phyloP scores from a whole-genome alignment of 2,888 invertebrate genomes.

The Polyommatus iphigenia region DNA sequence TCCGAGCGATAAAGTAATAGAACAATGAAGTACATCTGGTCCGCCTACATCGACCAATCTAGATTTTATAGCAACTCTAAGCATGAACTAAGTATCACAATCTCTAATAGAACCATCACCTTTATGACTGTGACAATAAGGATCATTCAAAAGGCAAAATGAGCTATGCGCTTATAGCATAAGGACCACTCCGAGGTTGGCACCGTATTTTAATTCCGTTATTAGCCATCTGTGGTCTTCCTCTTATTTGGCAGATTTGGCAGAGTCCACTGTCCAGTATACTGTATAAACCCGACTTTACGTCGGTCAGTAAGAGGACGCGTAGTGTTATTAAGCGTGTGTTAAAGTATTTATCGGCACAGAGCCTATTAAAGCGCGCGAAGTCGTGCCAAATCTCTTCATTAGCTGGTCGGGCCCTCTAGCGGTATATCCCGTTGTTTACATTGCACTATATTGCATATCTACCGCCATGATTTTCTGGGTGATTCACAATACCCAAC shows the following conservation, averaged over 20 bases:
- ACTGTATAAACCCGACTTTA: background rate
- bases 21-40: constrained; percentile 22
- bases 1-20: background rate
- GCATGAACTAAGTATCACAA: background rate
- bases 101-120: background rate
- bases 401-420: constrained; percentile 64
- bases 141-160: background rate
- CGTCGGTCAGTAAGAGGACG: constrained; percentile 9
- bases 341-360: constrained; percentile 56
- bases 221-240: background rate
- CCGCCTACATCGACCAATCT: constrained; percentile 12
- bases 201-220: background rate
- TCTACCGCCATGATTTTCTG: constrained; percentile 44
- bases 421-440: constrained; percentile 64
- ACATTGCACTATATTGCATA: constrained; percentile 47
- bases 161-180: background rate
- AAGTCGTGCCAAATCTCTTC: constrained; percentile 77
- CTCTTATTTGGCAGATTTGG: background rate
- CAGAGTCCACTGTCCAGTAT: background rate
- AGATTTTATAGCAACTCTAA: background rate
- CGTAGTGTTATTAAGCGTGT: constrained; percentile 34
- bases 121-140: background rate
- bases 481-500: background rate
- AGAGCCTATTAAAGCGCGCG: constrained; percentile 67
- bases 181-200: background rate